Base-by-base conservation (phyloP, 2,888 invertebrate genomes). In the Erpobdella octoculata region DNA sequence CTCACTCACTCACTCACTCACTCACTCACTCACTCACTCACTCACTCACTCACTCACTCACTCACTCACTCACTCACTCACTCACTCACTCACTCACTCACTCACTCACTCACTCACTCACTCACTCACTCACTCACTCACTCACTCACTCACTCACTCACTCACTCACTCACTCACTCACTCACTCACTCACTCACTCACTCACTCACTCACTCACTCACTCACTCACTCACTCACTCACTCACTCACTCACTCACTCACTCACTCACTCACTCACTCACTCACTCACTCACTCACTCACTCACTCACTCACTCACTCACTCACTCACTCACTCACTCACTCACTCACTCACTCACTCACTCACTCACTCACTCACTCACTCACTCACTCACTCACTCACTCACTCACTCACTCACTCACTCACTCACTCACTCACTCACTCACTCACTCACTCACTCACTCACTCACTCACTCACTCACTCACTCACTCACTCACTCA, bases 121-220 rank as follows among this genome's bases (percentile, higher is more conserved):
- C 66, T 66, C 66, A 38, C 66, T 66, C 66, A 38, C 66, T 38
- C 66, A 66, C 66, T 66, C 66, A 66, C 66, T 66, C 66, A 66
- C 66, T 66, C 66, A 66, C 66, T 66, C 66, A 66, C 66, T 66
- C 66, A 66, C 66, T 36, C 66, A 66, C 66, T 36, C 66, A 66
- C 66, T 66, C 66, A 66, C 66, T 66, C 66, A 36, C 66, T 66
- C 66, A 66, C 66, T 38, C 66, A 66, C 66, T 66, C 66, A 66
- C 38, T 66, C 1, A 38, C 36, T 3, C 33, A 66, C 37, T 66
- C 33, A 66, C 36, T 66, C 66, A 66, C 36, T 15, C n/a, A 53
- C 6, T 4, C 53, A 18, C 53, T 53, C 53, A 1, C 53, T 6
- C 48, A 18, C 4, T 53, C 18, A 53, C 53, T 53, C 53, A 53